Evolutionary conservation across 2,113 vertebrate genomes (phyloP).

Genomic region (Channa maculata): DNA sequence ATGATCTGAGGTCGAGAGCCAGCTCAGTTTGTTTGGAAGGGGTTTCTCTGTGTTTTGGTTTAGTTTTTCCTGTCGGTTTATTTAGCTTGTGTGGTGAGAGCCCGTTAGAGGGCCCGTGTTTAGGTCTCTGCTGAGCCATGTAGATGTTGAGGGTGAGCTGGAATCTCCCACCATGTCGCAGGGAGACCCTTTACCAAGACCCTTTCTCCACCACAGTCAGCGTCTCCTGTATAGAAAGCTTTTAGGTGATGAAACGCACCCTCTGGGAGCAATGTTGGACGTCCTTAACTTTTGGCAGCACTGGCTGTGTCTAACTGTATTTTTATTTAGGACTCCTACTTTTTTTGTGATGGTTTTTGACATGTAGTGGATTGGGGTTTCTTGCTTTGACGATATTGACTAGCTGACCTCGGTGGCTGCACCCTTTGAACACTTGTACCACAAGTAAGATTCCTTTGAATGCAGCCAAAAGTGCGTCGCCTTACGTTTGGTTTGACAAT

Average conservation of each 20-base stretch:
- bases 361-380: too few species aligned
- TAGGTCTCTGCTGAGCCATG: conserved; percentile 79
- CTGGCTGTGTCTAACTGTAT: conserved; percentile 70
- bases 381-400: too few species aligned
- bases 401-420: background rate
- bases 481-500: background rate
- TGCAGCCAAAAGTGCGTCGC: too few species aligned
- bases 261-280: conserved; percentile 50
- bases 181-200: conserved; percentile 80
- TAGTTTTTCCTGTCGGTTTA: conserved; percentile 46
- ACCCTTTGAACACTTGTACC: background rate
- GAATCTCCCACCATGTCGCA: conserved; percentile 81
- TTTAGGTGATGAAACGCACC: conserved; percentile 36
- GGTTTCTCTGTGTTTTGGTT: conserved; percentile 30
- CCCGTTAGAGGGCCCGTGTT: conserved; percentile 58
- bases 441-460: conserved; percentile 1
- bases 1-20: conserved; percentile 53
- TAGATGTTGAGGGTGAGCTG: conserved; percentile 84
- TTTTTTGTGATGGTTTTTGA: too few species aligned
- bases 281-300: conserved; percentile 43
- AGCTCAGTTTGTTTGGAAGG: conserved; percentile 59
- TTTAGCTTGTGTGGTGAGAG: conserved; percentile 58
- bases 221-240: conserved; percentile 53
- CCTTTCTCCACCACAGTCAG: conserved; percentile 64
- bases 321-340: conserved; percentile 5